These are phyloP conservation scores for Brachyrhaphis roseni DNA, from an alignment of 2,797 vertebrate genomes.

Conservation along the genomic window DNA sequence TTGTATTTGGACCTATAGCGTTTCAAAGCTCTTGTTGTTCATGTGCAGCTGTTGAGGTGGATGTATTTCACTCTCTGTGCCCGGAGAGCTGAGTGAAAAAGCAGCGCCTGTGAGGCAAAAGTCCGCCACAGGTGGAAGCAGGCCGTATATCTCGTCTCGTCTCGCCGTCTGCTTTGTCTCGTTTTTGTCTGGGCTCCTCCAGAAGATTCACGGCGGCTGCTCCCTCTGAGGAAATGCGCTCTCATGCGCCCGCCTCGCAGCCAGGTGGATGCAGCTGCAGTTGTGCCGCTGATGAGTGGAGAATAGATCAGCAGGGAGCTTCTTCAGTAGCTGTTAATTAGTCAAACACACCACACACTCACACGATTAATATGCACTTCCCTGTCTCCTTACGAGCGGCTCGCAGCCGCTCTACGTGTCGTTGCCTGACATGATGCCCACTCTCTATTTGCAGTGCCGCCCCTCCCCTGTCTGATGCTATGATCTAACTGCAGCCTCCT, in stretches of 20 bases:
- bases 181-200: slow-evolving; percentile 32
- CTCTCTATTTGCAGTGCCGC: slow-evolving; percentile 71
- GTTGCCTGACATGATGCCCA: slow-evolving; percentile 58
- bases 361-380: slow-evolving; percentile 27
- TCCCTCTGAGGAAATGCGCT: slow-evolving; percentile 8
- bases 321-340: slow-evolving; percentile 66
- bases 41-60: background rate
- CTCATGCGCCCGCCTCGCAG: slow-evolving; percentile 30
- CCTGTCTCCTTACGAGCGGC: slow-evolving; percentile 50
- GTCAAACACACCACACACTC: slow-evolving; percentile 56
- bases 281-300: slow-evolving; percentile 53
- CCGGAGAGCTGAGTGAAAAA: background rate
- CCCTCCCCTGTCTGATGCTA: slow-evolving; percentile 74
- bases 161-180: slow-evolving; percentile 20
- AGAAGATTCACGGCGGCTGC: slow-evolving; percentile 33
- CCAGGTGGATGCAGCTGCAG: slow-evolving; percentile 51
- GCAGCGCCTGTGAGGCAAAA: background rate
- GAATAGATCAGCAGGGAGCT: slow-evolving; percentile 63
- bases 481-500: slow-evolving; percentile 77
- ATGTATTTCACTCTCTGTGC: background rate
- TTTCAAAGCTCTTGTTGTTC: background rate
- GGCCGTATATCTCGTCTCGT: slow-evolving; percentile 17
- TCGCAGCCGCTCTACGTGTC: slow-evolving; percentile 58
- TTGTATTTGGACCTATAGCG: background rate
- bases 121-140: slow-evolving; percentile 51